phyloP scores from a whole-genome alignment of 1,140 invertebrate species.

The Euborellia annulipes region DNA sequence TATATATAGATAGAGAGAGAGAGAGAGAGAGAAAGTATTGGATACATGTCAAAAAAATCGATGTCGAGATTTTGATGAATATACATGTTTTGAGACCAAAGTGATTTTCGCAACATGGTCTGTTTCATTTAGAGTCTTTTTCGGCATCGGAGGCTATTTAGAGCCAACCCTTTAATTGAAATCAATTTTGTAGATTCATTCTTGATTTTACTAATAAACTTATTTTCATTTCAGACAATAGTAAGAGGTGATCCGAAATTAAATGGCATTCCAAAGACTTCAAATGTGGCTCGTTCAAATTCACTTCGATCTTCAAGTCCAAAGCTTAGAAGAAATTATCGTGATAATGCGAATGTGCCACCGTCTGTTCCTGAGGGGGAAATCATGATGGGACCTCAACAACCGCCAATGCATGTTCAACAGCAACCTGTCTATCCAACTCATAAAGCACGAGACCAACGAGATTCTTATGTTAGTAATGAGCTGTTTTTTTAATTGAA shows the following conservation, averaged over 20 bases:
- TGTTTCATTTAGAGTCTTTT: too few species aligned
- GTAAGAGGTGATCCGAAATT: slow-evolving; percentile 44
- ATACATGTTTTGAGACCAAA: too few species aligned
- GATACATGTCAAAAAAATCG: too few species aligned
- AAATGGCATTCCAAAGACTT: slow-evolving; percentile 64
- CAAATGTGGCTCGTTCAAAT: slow-evolving; percentile 78
- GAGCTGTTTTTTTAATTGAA: too few species aligned
- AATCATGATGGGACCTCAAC: slow-evolving; percentile 19
- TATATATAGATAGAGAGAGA: too few species aligned
- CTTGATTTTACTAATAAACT: too few species aligned
- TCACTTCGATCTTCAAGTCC: slow-evolving; percentile 81
- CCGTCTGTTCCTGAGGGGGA: slow-evolving; percentile 74
- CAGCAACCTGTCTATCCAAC: slow-evolving; percentile 36
- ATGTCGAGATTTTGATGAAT: too few species aligned
- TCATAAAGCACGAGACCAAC: slow-evolving; percentile 31
- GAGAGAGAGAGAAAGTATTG: too few species aligned
- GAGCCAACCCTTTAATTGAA: too few species aligned
- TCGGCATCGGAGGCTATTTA: too few species aligned
- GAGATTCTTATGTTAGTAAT: slow-evolving; percentile 9
- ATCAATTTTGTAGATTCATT: too few species aligned
- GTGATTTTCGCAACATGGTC: too few species aligned
- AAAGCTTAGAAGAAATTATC: slow-evolving; percentile 55
- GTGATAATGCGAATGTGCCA: slow-evolving; percentile 63
- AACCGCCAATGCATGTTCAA: slow-evolving; percentile 20
- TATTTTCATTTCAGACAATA: slow-evolving; percentile 51